A percentile compares a stretch with the other conserved stretches of the same genome.
phyloP scores from a whole-genome alignment of 2,113 vertebrate species.

The cattle (Bos taurus) region ARS-UCD2.0 NC_037333.1:95670001-95670500 shows the following conservation, averaged over 20 bases:
- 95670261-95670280: neutral
- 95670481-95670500: too few relatives aligned
- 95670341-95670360: too few relatives aligned
- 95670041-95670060: conserved; percentile 59
- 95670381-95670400: too few relatives aligned
- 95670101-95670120: conserved; percentile 36
- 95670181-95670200: neutral
- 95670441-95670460: too few relatives aligned
- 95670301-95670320: too few relatives aligned
- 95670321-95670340: too few relatives aligned
- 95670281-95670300: neutral
- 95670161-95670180: neutral
- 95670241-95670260: neutral
- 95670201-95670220: neutral
- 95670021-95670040: conserved; percentile 41
- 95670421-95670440: too few relatives aligned
- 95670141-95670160: conserved; percentile 18
- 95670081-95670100: conserved; percentile 24
- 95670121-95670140: neutral
- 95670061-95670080: conserved; percentile 42
- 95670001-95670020: conserved; percentile 38
- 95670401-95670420: too few relatives aligned
- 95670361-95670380: too few relatives aligned
- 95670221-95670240: neutral
- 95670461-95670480: too few relatives aligned